Conservation (phyloP, 2,113 vertebrate genomes). For the Hemibagrus wyckioides region DNA sequence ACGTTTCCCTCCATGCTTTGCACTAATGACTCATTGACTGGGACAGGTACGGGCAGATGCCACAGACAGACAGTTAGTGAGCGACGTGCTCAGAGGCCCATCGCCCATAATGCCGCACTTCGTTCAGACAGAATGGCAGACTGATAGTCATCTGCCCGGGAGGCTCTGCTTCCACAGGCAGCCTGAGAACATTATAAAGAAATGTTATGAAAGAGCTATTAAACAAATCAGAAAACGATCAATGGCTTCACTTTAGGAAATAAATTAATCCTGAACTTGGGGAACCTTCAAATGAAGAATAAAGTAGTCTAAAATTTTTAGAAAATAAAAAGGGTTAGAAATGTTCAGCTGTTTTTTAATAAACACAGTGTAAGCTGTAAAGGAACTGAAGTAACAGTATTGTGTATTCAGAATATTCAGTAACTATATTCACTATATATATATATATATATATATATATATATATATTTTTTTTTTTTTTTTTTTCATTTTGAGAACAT, state of each 20-base stretch:
- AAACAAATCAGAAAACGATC: background rate
- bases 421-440: too few species aligned
- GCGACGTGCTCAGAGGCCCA: slow-evolving; percentile 40
- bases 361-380: background rate
- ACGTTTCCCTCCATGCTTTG: slow-evolving; percentile 22
- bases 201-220: background rate
- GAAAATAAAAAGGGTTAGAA: too few species aligned
- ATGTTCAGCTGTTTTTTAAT: too few species aligned
- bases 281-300: background rate
- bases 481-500: too few species aligned
- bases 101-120: slow-evolving; percentile 10
- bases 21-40: slow-evolving; percentile 26
- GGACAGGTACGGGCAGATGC: slow-evolving; percentile 36
- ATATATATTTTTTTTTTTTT: too few species aligned
- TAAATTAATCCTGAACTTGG: background rate
- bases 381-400: background rate
- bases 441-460: too few species aligned
- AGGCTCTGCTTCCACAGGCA: slow-evolving; percentile 38
- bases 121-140: slow-evolving; percentile 32
- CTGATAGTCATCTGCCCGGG: slow-evolving; percentile 51
- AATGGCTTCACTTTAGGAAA: background rate
- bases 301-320: too few species aligned
- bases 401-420: background rate
- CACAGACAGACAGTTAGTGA: slow-evolving; percentile 18
- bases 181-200: background rate